A percentile compares a stretch with the other conserved stretches of the same genome.
phyloP scores from a whole-genome alignment of 2,797 vertebrate species.

The Allobates femoralis region DNA sequence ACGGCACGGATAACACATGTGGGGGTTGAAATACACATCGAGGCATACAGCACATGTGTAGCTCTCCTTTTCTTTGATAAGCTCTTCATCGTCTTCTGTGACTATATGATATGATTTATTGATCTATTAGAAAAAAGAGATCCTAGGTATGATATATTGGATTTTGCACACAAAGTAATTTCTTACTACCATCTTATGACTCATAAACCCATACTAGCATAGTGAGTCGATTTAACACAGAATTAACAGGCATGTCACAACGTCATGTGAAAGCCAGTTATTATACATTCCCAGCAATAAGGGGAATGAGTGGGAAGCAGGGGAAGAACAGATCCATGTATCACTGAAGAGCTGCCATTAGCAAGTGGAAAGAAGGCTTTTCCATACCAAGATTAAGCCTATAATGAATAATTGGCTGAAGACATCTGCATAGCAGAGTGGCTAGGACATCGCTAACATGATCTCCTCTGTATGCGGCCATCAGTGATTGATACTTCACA shows the following conservation, averaged over 20 bases:
- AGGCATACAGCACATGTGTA: constrained; percentile 90
- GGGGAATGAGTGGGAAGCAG: constrained; percentile 45
- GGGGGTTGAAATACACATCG: constrained; percentile 90
- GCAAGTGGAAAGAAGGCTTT: constrained; percentile 39
- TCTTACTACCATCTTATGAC: constrained; percentile 34
- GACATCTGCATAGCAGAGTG: constrained; percentile 40
- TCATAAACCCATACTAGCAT: constrained; percentile 38
- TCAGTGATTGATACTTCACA: constrained; percentile 32
- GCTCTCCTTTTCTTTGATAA: constrained; percentile 79
- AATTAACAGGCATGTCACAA: constrained; percentile 55
- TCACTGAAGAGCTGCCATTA: constrained; percentile 25
- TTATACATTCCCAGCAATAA: constrained; percentile 38
- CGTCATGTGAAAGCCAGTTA: constrained; percentile 52
- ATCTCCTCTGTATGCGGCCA: constrained; percentile 22
- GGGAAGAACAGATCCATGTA: constrained; percentile 18
- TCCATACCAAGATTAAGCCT: constrained; percentile 12
- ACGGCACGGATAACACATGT: constrained; percentile 89
- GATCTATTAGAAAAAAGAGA: constrained; percentile 71
- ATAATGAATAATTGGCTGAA: constrained; percentile 33
- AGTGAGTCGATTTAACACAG: constrained; percentile 44
- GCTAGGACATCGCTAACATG: constrained; percentile 14
- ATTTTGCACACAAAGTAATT: constrained; percentile 36
- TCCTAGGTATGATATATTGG: not conserved
- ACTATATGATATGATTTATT: constrained; percentile 70
- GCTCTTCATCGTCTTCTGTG: constrained; percentile 78